Evolutionary conservation across 1,140 invertebrate species (phyloP).

Genomic region (Parapsyche elsis): DNA sequence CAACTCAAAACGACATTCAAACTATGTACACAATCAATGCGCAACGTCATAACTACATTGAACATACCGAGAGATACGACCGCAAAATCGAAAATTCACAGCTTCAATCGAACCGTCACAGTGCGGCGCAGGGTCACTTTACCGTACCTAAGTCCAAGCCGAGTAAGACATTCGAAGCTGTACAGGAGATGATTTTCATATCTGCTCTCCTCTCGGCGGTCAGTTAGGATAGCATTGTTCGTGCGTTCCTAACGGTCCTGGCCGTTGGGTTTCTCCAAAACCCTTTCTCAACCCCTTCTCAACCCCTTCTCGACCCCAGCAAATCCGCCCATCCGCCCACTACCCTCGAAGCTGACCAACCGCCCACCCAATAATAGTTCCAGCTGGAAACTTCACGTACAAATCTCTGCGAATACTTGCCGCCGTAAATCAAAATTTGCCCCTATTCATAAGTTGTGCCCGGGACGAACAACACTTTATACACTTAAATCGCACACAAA

Average conservation of each 20-base stretch:
- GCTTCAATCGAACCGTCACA: constrained; percentile 26
- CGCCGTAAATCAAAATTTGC: constrained; percentile 47
- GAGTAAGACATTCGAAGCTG: constrained; percentile 55
- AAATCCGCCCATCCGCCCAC: neutral
- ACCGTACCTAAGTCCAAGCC: constrained; percentile 52
- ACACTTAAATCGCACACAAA: constrained; percentile 33
- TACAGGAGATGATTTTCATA: constrained; percentile 57
- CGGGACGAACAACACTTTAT: constrained; percentile 39
- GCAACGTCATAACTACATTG: too few relatives aligned
- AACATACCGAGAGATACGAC: too few relatives aligned
- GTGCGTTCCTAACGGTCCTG: constrained; percentile 43
- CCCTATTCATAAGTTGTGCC: constrained; percentile 22
- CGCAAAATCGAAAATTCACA: too few relatives aligned
- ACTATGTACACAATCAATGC: too few relatives aligned
- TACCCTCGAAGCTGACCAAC: neutral
- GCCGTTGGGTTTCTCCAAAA: neutral
- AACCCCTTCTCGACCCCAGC: neutral
- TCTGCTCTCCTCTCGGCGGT: constrained; percentile 55
- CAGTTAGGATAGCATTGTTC: constrained; percentile 57
- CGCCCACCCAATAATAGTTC: constrained; percentile 41
- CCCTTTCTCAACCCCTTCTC: neutral
- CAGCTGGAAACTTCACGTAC: constrained; percentile 46
- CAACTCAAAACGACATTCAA: too few relatives aligned
- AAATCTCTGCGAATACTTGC: constrained; percentile 46
- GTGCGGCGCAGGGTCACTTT: constrained; percentile 35